Evolutionary conservation across 2,113 vertebrate genomes (phyloP).

Genomic region (Rhinoptilus africanus): DNA sequence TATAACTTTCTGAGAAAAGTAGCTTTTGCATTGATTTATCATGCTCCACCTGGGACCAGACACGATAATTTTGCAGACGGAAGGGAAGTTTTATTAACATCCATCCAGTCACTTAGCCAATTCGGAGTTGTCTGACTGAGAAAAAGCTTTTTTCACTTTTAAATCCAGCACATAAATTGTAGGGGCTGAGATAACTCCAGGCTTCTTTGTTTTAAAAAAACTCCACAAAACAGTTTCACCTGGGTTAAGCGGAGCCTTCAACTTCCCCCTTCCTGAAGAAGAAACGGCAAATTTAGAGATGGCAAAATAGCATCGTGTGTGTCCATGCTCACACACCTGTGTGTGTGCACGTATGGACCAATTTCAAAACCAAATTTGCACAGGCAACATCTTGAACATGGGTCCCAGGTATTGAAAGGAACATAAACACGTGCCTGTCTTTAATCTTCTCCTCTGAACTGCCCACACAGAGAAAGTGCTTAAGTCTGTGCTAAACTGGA

Average conservation of each 20-base stretch:
- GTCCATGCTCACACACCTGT: not conserved
- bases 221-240: not conserved
- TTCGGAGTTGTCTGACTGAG: slow-evolving; percentile 7
- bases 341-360: not conserved
- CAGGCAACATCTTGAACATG: not conserved
- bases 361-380: not conserved
- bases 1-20: slow-evolving; percentile 24
- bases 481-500: not conserved
- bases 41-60: slow-evolving; percentile 22
- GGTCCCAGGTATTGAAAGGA: not conserved
- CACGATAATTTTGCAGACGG: not conserved
- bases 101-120: slow-evolving; percentile 12
- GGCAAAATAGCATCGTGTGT: not conserved
- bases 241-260: not conserved
- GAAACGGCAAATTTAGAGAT: not conserved
- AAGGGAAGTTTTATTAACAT: slow-evolving; percentile 52
- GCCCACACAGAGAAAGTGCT: not conserved
- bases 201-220: not conserved
- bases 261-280: not conserved
- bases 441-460: not conserved
- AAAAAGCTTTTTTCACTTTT: slow-evolving; percentile 26
- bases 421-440: rapidly evolving
- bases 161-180: slow-evolving; percentile 38
- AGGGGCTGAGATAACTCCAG: not conserved
- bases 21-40: slow-evolving; percentile 48